A percentile compares a stretch with the other conserved stretches of the same genome.
Conservation (phyloP, 2,888 invertebrate species). For the Diarsia mendica region DNA sequence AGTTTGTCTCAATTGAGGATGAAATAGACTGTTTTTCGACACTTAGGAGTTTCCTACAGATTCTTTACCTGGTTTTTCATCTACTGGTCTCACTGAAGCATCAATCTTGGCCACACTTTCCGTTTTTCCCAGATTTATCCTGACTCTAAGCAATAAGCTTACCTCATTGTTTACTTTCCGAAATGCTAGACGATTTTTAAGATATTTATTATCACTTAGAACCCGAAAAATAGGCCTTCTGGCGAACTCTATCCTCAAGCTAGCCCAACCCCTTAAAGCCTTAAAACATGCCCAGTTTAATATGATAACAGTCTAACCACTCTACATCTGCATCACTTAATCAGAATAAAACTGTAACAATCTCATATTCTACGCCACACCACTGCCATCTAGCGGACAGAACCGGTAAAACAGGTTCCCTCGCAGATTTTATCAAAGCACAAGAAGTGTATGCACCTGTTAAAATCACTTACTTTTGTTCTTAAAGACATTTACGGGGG, state of each 20-base stretch:
- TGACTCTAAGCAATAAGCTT: no score
- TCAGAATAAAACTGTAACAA: constrained; percentile 43
- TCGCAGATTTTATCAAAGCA: constrained; percentile 40
- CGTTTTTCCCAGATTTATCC: background rate
- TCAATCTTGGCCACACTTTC: background rate
- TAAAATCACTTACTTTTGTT: constrained; percentile 55
- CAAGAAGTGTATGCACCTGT: constrained; percentile 51
- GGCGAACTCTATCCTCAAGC: background rate
- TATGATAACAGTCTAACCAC: background rate
- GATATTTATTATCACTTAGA: background rate
- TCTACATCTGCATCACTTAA: background rate
- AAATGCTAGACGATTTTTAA: background rate
- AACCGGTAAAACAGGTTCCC: constrained; percentile 47
- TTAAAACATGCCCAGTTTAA: background rate
- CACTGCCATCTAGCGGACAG: constrained; percentile 51
- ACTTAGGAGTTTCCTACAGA: no score
- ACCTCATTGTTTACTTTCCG: no score
- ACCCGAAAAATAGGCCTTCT: background rate
- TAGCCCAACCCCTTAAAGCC: background rate
- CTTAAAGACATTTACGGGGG: constrained; percentile 32
- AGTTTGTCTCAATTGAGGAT: background rate
- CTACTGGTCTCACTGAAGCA: no score
- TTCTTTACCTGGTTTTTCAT: background rate
- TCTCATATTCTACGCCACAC: constrained; percentile 1
- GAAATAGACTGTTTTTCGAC: no score